Conservation (phyloP, 2,888 invertebrate species). For the Hypomecis atomaria region DNA sequence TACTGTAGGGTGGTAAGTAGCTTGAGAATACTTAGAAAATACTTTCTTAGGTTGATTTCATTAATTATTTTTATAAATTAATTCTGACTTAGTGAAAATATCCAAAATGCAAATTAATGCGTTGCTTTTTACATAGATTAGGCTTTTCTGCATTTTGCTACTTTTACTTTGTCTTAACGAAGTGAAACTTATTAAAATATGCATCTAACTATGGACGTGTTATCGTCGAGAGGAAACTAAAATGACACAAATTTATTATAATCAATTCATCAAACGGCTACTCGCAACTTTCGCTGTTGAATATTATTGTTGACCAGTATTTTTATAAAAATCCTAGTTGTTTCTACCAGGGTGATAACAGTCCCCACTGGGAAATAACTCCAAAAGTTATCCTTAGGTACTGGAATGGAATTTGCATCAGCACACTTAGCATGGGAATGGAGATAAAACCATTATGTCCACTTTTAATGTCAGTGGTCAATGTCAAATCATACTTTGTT, state of each 20-base stretch:
- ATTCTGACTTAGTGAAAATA: neutral
- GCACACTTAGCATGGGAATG: no score
- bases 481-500: no score
- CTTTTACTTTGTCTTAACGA: slow-evolving; percentile 35
- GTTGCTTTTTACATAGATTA: slow-evolving; percentile 1
- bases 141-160: slow-evolving; percentile 20
- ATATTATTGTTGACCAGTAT: neutral
- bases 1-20: no score
- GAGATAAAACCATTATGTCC: no score
- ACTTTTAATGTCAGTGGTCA: no score
- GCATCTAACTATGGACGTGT: slow-evolving; percentile 30
- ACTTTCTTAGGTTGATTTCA: neutral
- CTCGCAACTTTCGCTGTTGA: slow-evolving; percentile 35
- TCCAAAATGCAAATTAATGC: neutral
- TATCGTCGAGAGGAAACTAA: slow-evolving; percentile 31
- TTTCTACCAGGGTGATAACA: no score
- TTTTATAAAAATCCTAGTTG: no score
- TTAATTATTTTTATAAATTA: neutral
- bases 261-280: slow-evolving; percentile 38
- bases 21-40: no score
- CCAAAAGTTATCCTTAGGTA: no score
- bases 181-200: slow-evolving; percentile 41
- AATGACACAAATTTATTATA: slow-evolving; percentile 37
- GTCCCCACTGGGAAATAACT: no score
- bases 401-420: no score